Evolutionary conservation across 2,888 invertebrate species (phyloP).

Genomic region (Xanthorhoe designata): DNA sequence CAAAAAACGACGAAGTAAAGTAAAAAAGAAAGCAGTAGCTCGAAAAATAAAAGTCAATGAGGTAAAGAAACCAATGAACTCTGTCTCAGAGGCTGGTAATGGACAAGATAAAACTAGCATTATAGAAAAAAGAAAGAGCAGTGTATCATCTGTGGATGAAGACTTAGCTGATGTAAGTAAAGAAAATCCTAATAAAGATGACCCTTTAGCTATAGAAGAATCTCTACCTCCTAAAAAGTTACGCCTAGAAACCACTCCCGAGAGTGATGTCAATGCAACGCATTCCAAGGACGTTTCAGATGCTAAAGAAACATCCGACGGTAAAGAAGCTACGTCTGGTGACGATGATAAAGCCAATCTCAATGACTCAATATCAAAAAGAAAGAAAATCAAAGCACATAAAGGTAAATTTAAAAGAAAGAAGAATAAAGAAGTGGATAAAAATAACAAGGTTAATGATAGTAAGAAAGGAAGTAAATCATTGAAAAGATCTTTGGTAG

Average conservation of each 20-base stretch:
- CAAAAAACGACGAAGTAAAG: constrained; percentile 70
- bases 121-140: constrained; percentile 77
- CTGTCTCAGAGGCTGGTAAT: constrained; percentile 66
- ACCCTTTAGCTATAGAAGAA: constrained; percentile 63
- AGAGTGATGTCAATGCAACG: constrained; percentile 66
- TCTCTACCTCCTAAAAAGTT: constrained; percentile 74
- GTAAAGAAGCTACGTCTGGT: constrained; percentile 43
- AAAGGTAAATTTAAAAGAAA: constrained; percentile 78
- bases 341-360: constrained; percentile 62
- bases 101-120: constrained; percentile 75
- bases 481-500: constrained; percentile 70
- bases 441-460: constrained; percentile 56
- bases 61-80: constrained; percentile 63
- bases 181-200: constrained; percentile 66
- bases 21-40: constrained; percentile 68
- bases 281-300: constrained; percentile 73
- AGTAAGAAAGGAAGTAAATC: constrained; percentile 67
- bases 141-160: constrained; percentile 75
- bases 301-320: constrained; percentile 70
- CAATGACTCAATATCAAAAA: constrained; percentile 61
- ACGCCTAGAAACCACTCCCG: constrained; percentile 73
- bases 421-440: constrained; percentile 54
- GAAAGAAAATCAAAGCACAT: constrained; percentile 77
- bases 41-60: constrained; percentile 63
- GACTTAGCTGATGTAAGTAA: constrained; percentile 62